Base-by-base conservation (phyloP, 92 coral and sea anemone species). In the Phymanthus crucifer region DNA sequence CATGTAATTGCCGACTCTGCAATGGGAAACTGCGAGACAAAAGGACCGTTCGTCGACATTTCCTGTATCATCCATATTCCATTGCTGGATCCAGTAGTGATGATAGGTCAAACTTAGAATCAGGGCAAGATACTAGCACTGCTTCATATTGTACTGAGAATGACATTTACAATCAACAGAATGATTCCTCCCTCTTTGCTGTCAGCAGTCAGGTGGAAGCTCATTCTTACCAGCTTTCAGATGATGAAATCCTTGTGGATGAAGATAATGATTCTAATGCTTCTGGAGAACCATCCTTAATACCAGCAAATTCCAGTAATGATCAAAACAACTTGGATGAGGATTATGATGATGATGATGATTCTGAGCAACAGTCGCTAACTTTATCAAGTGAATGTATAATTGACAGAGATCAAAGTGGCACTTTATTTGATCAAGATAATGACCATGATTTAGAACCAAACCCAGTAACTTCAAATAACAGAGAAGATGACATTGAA, bases 1-100 rank as follows among this genome's bases (percentile, higher is more conserved):
- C 72, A 26, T 68, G 72, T 33, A 27, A 68, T 33, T 68, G 74
- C 33, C 10, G 47, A 70, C 40, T 70, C 35, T 70, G 74, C 40
- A 19, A 6, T 70, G 74, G 74, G 23, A 70, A 70, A 70, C 40
- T 70, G 35, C 74, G 74, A 70, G 47, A 70, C 33, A 70, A 36
- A 36, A 70, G 47, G 40, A 70, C 74, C 33, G 74, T 70, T 32
- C 40, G 23, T 32, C 74, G 74, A 36, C 74, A 70, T 32, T 81
- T 45, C 66, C 79, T 45, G 66, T 66, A 80, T 69, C 78, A 23
- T 70, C 71, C 69, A 70, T 71, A 45, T 45, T n/a, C n/a, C n/a
- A n/a, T n/a, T n/a, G 50, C 6, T 45, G 50, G 50, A 45, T 45
- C 50, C 50, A 45, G 14, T 45, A 14, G 50, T 45, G 50, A 45